These are phyloP conservation scores for Acyrthosiphon pisum DNA, from an alignment of 1,140 invertebrate genomes.

Conservation along the genomic window DNA sequence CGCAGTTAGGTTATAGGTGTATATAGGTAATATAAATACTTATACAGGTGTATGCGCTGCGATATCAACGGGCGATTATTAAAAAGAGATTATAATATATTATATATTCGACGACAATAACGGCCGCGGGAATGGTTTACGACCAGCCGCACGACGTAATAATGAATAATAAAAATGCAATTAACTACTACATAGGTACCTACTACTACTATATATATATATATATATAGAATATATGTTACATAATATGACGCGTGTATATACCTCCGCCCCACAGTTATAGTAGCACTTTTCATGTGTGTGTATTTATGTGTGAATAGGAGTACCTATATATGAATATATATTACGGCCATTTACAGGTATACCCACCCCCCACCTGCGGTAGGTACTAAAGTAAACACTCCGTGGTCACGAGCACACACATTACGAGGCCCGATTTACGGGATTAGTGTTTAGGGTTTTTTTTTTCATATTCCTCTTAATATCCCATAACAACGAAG, in stretches of 20 bases:
- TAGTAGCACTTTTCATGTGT: background rate
- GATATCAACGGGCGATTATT: conserved; percentile 35
- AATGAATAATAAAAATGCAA: conserved; percentile 36
- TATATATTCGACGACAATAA: conserved; percentile 5
- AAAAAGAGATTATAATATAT: conserved; percentile 28
- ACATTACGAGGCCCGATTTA: background rate
- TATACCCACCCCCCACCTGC: too few relatives aligned
- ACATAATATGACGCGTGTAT: too few relatives aligned
- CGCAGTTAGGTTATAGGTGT: background rate
- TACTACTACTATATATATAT: too few relatives aligned
- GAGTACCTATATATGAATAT: background rate
- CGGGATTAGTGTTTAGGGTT: background rate
- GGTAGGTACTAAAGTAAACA: background rate
- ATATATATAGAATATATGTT: background rate
- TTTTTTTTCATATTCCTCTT: background rate
- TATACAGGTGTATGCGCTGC: background rate
- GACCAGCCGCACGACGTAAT: background rate
- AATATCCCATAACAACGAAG: background rate
- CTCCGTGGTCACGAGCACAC: background rate
- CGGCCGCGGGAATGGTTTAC: conserved; percentile 20
- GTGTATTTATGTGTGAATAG: background rate
- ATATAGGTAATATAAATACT: background rate
- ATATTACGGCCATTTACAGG: background rate
- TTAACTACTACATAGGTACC: background rate
- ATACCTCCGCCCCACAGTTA: background rate